A percentile compares a stretch with the other conserved stretches of the same genome.
Conservation (phyloP, 2,888 invertebrate genomes). For the Oeneis ivallda region DNA sequence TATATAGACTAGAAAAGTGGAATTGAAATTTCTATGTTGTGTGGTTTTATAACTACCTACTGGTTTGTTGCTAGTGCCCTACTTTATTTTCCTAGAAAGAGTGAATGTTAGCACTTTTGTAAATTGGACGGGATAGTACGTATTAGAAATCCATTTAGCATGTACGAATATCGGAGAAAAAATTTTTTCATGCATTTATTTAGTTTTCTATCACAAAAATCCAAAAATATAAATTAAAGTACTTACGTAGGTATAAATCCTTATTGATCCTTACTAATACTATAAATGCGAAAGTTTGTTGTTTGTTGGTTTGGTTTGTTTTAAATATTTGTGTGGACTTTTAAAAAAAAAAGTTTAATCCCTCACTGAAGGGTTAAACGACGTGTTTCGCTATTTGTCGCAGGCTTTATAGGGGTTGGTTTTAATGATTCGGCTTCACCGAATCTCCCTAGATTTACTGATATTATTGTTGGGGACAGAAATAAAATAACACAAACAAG, state of each 20-base stretch:
- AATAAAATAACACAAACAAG: neutral
- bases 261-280: no score
- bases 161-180: neutral
- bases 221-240: no score
- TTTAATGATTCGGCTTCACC: constrained; percentile 30
- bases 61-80: constrained; percentile 1
- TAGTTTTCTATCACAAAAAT: no score
- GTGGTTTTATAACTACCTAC: neutral
- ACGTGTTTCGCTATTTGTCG: constrained; percentile 1
- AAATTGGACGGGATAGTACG: constrained; percentile 4
- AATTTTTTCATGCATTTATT: no score
- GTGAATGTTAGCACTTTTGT: constrained; percentile 6
- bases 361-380: neutral
- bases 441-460: neutral
- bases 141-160: constrained; percentile 3
- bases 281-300: no score
- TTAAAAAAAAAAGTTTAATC: neutral
- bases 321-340: neutral
- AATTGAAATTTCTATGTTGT: constrained; percentile 3
- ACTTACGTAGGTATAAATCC: no score
- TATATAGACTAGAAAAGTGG: constrained; percentile 1
- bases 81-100: constrained; percentile 3
- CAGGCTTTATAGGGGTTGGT: constrained; percentile 28
- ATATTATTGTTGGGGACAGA: neutral
- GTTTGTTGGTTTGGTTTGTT: no score